These are phyloP conservation scores for Drosophila melanogaster DNA, from an alignment of 1,140 invertebrate species.

Conservation along the genomic window Release_6_plus_ISO1_MT NT_037436.4:8875001-8875500, in stretches of 20 bases:
- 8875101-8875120: slow-evolving; percentile 51
- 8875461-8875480: slow-evolving; percentile 68
- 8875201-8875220: slow-evolving; percentile 36
- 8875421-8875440: slow-evolving; percentile 60
- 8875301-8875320: slow-evolving; percentile 1
- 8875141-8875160: slow-evolving; percentile 58
- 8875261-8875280: not conserved
- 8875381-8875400: slow-evolving; percentile 47
- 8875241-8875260: slow-evolving; percentile 23
- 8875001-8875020: slow-evolving; percentile 51
- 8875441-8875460: slow-evolving; percentile 29
- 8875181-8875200: slow-evolving; percentile 23
- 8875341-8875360: slow-evolving; percentile 24
- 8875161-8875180: slow-evolving; percentile 59
- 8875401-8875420: not conserved
- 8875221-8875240: slow-evolving; percentile 49
- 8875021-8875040: slow-evolving; percentile 75
- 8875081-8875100: not conserved
- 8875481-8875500: slow-evolving; percentile 23
- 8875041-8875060: slow-evolving; percentile 67
- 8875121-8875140: slow-evolving; percentile 79
- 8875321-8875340: slow-evolving; percentile 5
- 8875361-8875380: slow-evolving; percentile 51
- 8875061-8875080: slow-evolving; percentile 32
- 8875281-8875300: not conserved